phyloP scores from a whole-genome alignment of 2,888 invertebrate genomes.

The Meliscaeva auricollis region DNA sequence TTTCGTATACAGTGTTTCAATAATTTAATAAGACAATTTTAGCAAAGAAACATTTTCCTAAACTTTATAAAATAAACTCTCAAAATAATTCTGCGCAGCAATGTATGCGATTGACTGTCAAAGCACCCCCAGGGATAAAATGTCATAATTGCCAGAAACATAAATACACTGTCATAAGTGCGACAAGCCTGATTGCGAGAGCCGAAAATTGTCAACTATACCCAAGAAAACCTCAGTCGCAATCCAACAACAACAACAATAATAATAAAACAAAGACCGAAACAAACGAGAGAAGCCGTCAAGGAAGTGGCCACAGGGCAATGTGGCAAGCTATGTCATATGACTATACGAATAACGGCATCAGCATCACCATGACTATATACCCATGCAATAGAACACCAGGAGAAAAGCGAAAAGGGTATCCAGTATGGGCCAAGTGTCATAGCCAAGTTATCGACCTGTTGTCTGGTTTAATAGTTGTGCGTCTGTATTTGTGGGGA shows the following conservation, averaged over 20 bases:
- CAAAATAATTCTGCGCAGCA: background rate
- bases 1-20: too few species aligned
- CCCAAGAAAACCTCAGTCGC: background rate
- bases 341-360: constrained; percentile 1
- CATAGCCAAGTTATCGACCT: constrained; percentile 61
- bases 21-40: too few species aligned
- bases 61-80: too few species aligned
- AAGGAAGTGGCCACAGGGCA: constrained; percentile 14
- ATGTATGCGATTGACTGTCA: constrained; percentile 38
- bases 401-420: background rate
- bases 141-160: constrained; percentile 57
- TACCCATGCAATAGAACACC: background rate
- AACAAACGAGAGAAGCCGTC: background rate
- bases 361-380: background rate
- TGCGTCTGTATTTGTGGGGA: constrained; percentile 32
- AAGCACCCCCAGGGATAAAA: constrained; percentile 42
- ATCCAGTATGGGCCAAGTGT: background rate
- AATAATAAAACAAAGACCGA: background rate
- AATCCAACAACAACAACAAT: background rate
- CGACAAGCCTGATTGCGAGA: constrained; percentile 26
- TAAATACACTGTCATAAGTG: constrained; percentile 32
- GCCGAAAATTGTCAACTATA: constrained; percentile 22
- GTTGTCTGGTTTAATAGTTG: constrained; percentile 46
- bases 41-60: too few species aligned
- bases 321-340: background rate